Conservation (phyloP, 1,140 invertebrate species). For the Oppia nitens region DNA sequence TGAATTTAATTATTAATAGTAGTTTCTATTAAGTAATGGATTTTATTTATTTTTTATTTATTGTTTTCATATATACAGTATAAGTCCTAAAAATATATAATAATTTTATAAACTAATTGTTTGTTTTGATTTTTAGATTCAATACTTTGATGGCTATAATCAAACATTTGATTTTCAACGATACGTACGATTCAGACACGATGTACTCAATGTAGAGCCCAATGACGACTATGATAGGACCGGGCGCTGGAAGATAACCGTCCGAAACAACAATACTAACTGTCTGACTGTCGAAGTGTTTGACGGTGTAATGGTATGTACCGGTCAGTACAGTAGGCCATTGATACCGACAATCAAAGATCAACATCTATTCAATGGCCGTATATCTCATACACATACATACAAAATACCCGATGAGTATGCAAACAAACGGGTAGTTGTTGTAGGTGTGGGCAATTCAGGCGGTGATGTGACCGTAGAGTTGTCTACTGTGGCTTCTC, state of each 20-base stretch:
- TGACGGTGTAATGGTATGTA: slow-evolving; percentile 20
- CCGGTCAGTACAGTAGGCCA: slow-evolving; percentile 27
- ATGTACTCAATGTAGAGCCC: slow-evolving; percentile 20
- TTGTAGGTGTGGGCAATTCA: no score
- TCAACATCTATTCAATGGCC: slow-evolving; percentile 23
- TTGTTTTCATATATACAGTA: no score
- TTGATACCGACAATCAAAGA: slow-evolving; percentile 23
- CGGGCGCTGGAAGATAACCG: slow-evolving; percentile 29
- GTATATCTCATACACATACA: slow-evolving; percentile 27
- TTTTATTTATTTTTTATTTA: no score
- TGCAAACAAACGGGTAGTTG: no score
- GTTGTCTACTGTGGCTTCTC: no score
- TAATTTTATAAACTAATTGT: no score
- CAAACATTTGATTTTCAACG: slow-evolving; percentile 19
- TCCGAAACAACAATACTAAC: slow-evolving; percentile 14
- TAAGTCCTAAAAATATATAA: no score
- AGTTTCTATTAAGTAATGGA: no score
- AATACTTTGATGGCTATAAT: slow-evolving; percentile 27
- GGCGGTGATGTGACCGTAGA: no score
- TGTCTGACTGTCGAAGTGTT: slow-evolving; percentile 21
- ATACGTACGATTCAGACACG: slow-evolving; percentile 17
- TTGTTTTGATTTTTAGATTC: no score
- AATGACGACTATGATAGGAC: slow-evolving; percentile 26
- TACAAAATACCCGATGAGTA: slow-evolving; percentile 25
- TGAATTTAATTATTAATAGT: no score